phyloP scores from a whole-genome alignment of 2,797 vertebrate species.

The Lacerta viridis region DNA sequence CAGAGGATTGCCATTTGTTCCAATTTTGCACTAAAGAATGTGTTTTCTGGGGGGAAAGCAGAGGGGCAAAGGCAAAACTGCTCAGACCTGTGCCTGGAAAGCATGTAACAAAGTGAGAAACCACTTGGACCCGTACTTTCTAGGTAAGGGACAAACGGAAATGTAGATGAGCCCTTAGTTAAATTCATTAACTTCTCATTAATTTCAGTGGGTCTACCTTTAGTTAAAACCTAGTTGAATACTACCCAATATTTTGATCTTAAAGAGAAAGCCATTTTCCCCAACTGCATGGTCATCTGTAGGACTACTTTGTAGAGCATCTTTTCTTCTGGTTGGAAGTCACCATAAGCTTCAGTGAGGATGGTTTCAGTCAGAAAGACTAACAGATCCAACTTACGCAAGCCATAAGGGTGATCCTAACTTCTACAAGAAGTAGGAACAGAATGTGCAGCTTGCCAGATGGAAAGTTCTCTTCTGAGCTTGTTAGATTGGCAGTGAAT shows the following conservation, averaged over 20 bases:
- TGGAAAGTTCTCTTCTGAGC: background rate
- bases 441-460: background rate
- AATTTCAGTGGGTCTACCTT: no score
- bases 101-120: no score
- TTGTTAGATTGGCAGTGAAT: background rate
- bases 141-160: no score
- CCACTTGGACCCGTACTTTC: no score
- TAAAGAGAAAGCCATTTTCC: background rate
- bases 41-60: no score
- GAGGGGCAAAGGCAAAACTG: no score
- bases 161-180: no score
- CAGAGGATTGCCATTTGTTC: no score
- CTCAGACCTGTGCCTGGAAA: no score
- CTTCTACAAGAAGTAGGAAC: background rate
- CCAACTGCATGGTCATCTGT: background rate
- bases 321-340: background rate
- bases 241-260: constrained; percentile 1
- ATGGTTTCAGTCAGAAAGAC: background rate
- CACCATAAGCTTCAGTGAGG: background rate
- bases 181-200: no score
- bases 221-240: no score
- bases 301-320: background rate
- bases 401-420: background rate
- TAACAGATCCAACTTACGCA: background rate
- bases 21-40: no score